Evolutionary conservation across 1,140 invertebrate species (phyloP), one percentile per base, ranked within the genome.

Genomic region (Myzus persicae): DNA sequence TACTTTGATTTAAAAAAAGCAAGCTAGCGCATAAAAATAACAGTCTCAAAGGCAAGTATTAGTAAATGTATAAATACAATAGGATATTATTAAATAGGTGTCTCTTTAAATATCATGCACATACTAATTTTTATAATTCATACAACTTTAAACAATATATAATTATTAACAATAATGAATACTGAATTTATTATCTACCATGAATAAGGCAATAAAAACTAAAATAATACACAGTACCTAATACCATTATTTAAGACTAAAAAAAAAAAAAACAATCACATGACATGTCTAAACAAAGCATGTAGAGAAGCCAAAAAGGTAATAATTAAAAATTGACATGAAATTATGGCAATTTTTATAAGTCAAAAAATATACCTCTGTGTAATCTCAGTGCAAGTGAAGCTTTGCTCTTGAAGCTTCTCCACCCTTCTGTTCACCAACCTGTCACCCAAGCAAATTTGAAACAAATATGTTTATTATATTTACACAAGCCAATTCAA

Each of bases 371-470:
- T 76, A 93, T 96, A 96, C 96, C 96, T 96, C 95, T 96, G 96
- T 93, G 96, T 97, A 94, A 96, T 96, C 96, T 97, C 96, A 95
- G 96, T 97, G 95, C 96, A 96, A 94, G 96, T 97, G 95, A 97
- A 96, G 95, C 96, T 96, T 95, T 96, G 96, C 95, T 97, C 96
- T 95, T 97, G 96, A 94, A 96, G 96, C 95, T 96, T 96, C 95
- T 97, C 96, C 94, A 97, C 96, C 94, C 96, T 95, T 94, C 96
- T 96, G 95, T 96, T 97, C 95, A 97, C 96, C 95, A 97, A 95
- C 95, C 96, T 97, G 81, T 93, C 59, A 51, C 44, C 91, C 76
- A 92, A 92, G 81, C 44, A 84, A 84, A 92, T 92, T 82, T 91
- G 31, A 48, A 91, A 76, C 59, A 84, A 90, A 42, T 40, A 38